Conservation (phyloP, 2,888 invertebrate species). For the Proisotoma minuta region DNA sequence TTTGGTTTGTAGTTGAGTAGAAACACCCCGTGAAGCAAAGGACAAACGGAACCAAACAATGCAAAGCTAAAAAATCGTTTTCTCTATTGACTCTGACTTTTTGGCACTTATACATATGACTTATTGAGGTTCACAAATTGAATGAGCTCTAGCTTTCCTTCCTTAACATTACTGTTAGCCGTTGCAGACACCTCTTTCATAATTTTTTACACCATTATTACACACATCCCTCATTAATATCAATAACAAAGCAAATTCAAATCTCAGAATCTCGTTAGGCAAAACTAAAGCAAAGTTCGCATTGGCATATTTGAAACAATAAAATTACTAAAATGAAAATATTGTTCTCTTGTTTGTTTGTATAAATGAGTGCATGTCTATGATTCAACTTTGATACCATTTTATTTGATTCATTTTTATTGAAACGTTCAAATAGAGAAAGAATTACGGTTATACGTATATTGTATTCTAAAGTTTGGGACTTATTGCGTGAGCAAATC, state of each 20-base stretch:
- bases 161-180: not conserved
- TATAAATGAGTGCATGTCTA: too few species aligned
- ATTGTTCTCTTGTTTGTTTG: too few species aligned
- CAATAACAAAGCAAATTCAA: too few species aligned
- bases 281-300: not conserved
- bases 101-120: not conserved
- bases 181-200: constrained; percentile 7
- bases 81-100: not conserved
- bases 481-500: constrained; percentile 9
- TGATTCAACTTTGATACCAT: too few species aligned
- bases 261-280: not conserved
- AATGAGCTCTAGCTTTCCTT: not conserved
- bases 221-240: too few species aligned
- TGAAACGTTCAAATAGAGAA: too few species aligned
- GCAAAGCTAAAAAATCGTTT: not conserved
- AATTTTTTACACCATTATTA: not conserved
- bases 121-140: not conserved
- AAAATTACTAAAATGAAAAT: too few species aligned
- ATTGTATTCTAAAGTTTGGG: constrained; percentile 20
- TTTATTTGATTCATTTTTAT: too few species aligned
- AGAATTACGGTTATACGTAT: too few species aligned
- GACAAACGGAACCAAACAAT: not conserved
- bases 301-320: too few species aligned
- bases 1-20: not conserved
- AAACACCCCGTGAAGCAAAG: not conserved